phyloP scores from a whole-genome alignment of 2,797 vertebrate species.

The Characodon lateralis region DNA sequence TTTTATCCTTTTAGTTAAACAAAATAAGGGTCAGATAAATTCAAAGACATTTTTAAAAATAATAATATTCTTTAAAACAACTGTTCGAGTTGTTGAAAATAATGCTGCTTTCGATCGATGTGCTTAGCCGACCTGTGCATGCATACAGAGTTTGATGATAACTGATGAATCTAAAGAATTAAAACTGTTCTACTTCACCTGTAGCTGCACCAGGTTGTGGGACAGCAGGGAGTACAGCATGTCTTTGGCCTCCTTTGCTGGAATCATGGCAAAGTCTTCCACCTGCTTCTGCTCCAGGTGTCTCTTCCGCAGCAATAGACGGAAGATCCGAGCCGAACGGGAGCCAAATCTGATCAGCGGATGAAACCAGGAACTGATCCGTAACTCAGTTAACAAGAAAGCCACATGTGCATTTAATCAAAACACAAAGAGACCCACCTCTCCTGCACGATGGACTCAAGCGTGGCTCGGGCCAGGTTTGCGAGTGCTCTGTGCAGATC shows the following conservation, averaged over 20 bases:
- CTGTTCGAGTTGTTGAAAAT: no score
- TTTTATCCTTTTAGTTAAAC: not conserved
- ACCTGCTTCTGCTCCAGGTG: constrained; percentile 98
- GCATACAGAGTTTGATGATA: not conserved
- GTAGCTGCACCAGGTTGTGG: constrained; percentile 89
- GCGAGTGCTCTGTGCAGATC: constrained; percentile 89
- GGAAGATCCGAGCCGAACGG: constrained; percentile 90
- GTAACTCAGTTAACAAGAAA: not conserved
- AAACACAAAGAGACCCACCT: constrained; percentile 74
- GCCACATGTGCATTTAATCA: not conserved
- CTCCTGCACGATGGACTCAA: constrained; percentile 93
- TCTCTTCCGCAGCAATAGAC: constrained; percentile 87
- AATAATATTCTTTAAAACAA: no score
- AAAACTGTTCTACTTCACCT: constrained; percentile 76
- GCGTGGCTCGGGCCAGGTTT: constrained; percentile 87
- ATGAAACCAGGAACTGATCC: not conserved
- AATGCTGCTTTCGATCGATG: not conserved
- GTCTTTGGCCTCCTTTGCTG: constrained; percentile 96
- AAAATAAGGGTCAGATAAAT: no score
- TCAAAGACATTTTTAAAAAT: no score
- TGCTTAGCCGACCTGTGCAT: not conserved
- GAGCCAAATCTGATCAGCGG: constrained; percentile 86
- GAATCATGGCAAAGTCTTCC: constrained; percentile 98
- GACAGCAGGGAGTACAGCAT: constrained; percentile 96
- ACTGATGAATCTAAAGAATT: not conserved